Percentiles rank a stretch among this genome's conserved stretches.
Conservation (phyloP, 2,113 vertebrate genomes). For the Strix aluco region DNA sequence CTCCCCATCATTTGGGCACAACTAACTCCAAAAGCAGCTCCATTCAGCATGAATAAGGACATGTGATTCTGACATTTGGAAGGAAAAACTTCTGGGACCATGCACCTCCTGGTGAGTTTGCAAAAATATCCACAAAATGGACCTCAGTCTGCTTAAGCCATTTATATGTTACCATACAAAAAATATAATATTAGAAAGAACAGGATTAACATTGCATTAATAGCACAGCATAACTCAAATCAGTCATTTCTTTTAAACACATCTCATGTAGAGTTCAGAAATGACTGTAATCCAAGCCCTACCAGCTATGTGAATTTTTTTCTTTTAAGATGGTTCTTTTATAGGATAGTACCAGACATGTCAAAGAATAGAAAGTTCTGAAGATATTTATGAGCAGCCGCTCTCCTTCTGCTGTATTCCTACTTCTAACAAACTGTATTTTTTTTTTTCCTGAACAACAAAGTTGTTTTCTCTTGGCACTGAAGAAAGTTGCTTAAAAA, state of each 20-base stretch:
- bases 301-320: background rate
- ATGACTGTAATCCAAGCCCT: background rate
- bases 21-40: background rate
- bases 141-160: background rate
- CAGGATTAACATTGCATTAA: background rate
- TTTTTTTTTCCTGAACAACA: slow-evolving; percentile 27
- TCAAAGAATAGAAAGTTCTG: background rate
- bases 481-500: slow-evolving; percentile 54
- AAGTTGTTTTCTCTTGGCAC: slow-evolving; percentile 54
- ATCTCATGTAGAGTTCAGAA: background rate
- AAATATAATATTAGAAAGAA: background rate
- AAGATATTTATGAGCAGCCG: slow-evolving; percentile 23
- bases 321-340: slow-evolving; percentile 9
- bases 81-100: background rate
- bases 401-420: slow-evolving; percentile 36
- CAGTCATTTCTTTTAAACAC: background rate
- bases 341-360: background rate
- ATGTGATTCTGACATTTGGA: background rate
- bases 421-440: slow-evolving; percentile 28
- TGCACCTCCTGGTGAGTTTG: background rate
- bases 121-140: background rate
- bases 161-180: background rate
- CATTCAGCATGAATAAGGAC: background rate
- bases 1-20: background rate
- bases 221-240: background rate